A percentile compares a stretch with the other conserved stretches of the same genome.
Evolutionary conservation across 2,888 invertebrate species (phyloP).

Genomic region (Smittia aterrima): DNA sequence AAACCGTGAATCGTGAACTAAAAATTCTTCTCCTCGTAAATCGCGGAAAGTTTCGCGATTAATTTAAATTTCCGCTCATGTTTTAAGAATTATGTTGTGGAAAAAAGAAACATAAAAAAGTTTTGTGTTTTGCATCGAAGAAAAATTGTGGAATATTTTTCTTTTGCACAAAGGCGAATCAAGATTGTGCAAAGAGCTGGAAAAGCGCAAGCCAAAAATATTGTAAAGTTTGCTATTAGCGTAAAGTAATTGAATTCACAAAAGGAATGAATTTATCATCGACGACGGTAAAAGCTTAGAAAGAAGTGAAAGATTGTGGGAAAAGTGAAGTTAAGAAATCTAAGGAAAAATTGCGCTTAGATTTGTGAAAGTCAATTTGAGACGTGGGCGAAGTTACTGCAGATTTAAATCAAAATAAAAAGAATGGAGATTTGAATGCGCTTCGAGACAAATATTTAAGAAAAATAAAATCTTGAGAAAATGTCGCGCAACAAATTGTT

Average conservation of each 20-base stretch:
- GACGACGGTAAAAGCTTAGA: neutral
- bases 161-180: neutral
- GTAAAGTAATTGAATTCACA: neutral
- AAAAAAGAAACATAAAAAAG: constrained; percentile 11
- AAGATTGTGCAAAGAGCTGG: constrained; percentile 1
- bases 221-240: neutral
- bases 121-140: neutral
- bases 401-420: neutral
- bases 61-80: constrained; percentile 37
- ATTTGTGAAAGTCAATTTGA: neutral
- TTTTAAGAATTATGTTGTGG: constrained; percentile 25
- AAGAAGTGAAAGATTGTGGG: neutral
- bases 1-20: constrained; percentile 22
- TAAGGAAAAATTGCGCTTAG: neutral
- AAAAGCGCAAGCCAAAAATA: neutral
- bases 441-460: neutral
- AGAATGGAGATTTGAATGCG: constrained; percentile 11
- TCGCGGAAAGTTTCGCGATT: constrained; percentile 30
- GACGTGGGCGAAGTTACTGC: neutral
- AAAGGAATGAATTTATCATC: neutral
- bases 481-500: constrained; percentile 35
- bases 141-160: constrained; percentile 12
- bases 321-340: neutral
- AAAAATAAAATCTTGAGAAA: constrained; percentile 18
- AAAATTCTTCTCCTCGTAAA: constrained; percentile 4